Base-by-base conservation (phyloP, 2,113 vertebrate genomes). In the Puffinus mauretanicus region DNA sequence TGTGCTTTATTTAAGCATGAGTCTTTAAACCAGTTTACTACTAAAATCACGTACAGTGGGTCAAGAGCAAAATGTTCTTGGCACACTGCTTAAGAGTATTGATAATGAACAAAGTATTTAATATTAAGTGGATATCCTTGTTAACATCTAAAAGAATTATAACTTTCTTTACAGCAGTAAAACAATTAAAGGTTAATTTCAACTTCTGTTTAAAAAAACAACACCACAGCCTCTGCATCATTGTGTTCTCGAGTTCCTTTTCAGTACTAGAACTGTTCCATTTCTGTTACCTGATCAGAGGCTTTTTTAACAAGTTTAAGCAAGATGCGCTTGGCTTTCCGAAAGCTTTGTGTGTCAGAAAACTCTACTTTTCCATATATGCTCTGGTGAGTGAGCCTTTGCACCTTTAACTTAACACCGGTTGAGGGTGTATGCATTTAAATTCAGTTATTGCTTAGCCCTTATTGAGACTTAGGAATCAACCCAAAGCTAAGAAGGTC, bases 241-340 rank as follows among this genome's bases (percentile, higher is more conserved):
- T 18, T 71, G 71, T 64, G 66, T 91, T 94, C 93, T 95, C 25
- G 4, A 77, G 88, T 93, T 94, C 79, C 79, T 90, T 82, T 44
- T 49, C 36, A n/a, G 69, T 60, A 17, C 51, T 32, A 78, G 61
- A 60, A 6, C 75, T 84, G 55, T 57, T 91, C 42, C 30, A 3
- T 80, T 70, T 51, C 66, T 82, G 96, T 91, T 93, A 82, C 0
- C 73, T 79, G 89, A 89, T 89, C 86, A 87, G 60, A 91, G 69
- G 32, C 22, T 54, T 91, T 60, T 60, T 62, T n/a, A 82, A 87
- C 94, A 96, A 93, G 93, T 94, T 89, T 15, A 55, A 82, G 90
- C 94, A 97, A 69, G 93, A 82, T 54, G 16, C 7, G 73, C 66
- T 94, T 95, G 84, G 94, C 95, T 94, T 95, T 91, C 58, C 16